Percentiles rank a stretch among this genome's conserved stretches.
phyloP scores from a whole-genome alignment of 2,113 vertebrate genomes.

The Tragelaphus imberbis region DNA sequence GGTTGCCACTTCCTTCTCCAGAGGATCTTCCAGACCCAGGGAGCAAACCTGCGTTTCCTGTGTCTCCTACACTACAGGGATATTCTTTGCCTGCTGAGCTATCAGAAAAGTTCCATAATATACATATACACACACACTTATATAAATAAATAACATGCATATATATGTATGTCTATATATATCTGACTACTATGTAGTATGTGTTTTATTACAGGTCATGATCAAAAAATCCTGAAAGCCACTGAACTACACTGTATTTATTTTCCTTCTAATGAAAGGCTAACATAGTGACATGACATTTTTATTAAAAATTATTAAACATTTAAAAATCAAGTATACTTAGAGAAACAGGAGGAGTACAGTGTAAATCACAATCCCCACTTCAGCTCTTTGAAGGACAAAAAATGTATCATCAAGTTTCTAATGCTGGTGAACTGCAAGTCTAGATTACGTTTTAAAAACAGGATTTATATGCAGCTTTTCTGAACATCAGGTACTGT shows the following conservation, averaged over 20 bases:
- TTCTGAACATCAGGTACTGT: not conserved
- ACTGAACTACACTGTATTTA: not conserved
- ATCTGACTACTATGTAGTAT: not conserved
- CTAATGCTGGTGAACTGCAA: not conserved
- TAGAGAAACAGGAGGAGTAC: not conserved
- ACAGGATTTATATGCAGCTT: not conserved
- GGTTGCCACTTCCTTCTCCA: not conserved
- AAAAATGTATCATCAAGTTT: not conserved
- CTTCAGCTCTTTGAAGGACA: not conserved
- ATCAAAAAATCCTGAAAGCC: not conserved
- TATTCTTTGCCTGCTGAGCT: not conserved
- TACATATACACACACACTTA: not conserved
- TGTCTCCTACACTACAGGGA: not conserved
- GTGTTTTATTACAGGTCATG: not conserved
- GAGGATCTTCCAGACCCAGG: not conserved
- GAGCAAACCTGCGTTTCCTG: not conserved
- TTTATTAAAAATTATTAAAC: not conserved
- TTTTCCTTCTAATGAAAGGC: not conserved
- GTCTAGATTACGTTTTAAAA: conserved; percentile 1
- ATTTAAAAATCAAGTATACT: not conserved
- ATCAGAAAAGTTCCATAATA: not conserved
- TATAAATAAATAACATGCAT: not conserved
- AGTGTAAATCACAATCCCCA: not conserved
- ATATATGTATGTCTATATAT: not conserved
- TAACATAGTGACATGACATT: not conserved